Percentiles rank a stretch among this genome's conserved stretches.
Evolutionary conservation across 2,113 vertebrate species (phyloP).

Genomic region (Muscicapa adusta): DNA sequence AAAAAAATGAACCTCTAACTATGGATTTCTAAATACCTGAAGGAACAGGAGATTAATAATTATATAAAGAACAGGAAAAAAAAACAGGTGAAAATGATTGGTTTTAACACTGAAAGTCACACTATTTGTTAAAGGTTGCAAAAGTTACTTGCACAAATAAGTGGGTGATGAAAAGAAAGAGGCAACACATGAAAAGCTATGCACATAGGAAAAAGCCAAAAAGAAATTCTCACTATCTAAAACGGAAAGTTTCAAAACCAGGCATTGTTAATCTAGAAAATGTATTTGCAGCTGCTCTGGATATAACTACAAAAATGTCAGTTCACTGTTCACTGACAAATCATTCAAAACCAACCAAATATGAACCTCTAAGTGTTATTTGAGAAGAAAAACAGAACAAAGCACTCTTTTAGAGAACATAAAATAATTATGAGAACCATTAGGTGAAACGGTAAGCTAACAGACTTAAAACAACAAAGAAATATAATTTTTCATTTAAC

Average conservation of each 20-base stretch:
- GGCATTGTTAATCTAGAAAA: neutral
- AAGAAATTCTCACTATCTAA: neutral
- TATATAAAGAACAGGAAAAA: neutral
- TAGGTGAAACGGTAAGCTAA: neutral
- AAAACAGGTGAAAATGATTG: neutral
- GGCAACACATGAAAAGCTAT: neutral
- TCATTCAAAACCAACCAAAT: neutral
- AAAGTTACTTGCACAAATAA: neutral
- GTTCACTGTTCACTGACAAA: neutral
- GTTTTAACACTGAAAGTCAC: neutral
- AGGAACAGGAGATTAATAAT: neutral
- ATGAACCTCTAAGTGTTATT: rapidly evolving
- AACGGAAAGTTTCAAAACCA: neutral
- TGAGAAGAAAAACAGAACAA: neutral
- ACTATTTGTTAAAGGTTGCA: neutral
- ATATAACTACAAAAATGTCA: neutral
- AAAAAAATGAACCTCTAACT: neutral
- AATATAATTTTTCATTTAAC: neutral
- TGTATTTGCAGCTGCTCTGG: neutral
- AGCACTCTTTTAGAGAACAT: neutral
- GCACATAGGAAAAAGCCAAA: neutral
- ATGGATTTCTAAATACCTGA: neutral
- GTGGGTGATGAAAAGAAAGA: neutral
- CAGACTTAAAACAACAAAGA: neutral
- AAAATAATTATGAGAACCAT: neutral